phyloP scores from a whole-genome alignment of 2,113 vertebrate genomes.

The Enhydra lutris region DNA sequence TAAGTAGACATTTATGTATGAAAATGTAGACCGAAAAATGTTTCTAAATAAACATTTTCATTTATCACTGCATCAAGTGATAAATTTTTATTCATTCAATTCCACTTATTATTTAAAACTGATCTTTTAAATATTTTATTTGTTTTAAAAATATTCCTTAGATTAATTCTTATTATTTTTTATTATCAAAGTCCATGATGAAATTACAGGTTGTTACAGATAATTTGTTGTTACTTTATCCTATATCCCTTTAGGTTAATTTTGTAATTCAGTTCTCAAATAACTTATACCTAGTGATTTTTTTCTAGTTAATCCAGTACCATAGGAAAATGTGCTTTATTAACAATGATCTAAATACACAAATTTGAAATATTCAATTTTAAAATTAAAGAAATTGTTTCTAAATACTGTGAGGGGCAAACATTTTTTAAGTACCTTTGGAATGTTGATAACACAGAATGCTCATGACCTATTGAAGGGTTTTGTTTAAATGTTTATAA shows the following conservation, averaged over 20 bases:
- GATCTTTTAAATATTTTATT: slow-evolving; percentile 16
- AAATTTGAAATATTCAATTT: slow-evolving; percentile 55
- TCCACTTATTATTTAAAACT: slow-evolving; percentile 13
- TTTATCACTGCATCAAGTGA: background rate
- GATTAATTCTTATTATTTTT: slow-evolving; percentile 70
- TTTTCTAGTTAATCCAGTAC: background rate
- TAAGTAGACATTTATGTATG: background rate
- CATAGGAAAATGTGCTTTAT: background rate
- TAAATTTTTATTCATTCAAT: background rate
- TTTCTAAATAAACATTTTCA: background rate
- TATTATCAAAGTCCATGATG: slow-evolving; percentile 30
- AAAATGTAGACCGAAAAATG: background rate
- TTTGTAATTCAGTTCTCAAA: slow-evolving; percentile 53
- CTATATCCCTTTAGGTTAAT: slow-evolving; percentile 29
- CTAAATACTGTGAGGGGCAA: background rate
- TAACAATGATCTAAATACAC: slow-evolving; percentile 28
- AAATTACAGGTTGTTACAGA: slow-evolving; percentile 68
- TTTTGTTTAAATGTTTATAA: slow-evolving; percentile 57
- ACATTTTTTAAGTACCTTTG: background rate
- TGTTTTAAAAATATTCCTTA: slow-evolving; percentile 59
- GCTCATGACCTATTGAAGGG: background rate
- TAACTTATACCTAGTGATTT: slow-evolving; percentile 1
- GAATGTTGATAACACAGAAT: slow-evolving; percentile 15
- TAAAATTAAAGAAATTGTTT: slow-evolving; percentile 36
- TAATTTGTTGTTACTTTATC: slow-evolving; percentile 33